phyloP scores from a whole-genome alignment of 1,140 invertebrate genomes.

The Drosophila pectinifera region DNA sequence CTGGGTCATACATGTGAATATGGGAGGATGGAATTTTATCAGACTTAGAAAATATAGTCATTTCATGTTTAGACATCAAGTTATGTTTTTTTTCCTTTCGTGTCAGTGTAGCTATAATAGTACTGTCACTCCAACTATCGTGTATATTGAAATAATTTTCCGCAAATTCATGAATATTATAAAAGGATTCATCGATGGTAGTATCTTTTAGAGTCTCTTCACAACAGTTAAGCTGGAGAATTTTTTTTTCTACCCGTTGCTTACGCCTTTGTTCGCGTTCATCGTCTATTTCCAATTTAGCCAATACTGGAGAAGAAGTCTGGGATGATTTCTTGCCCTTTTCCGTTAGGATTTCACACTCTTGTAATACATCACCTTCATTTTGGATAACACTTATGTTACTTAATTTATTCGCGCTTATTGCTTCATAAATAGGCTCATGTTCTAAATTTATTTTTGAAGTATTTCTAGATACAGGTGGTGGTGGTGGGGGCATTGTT shows the following conservation, averaged over 20 bases:
- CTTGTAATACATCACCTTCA: neutral
- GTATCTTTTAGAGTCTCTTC: slow-evolving; percentile 85
- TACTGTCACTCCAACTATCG: slow-evolving; percentile 93
- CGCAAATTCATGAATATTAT: slow-evolving; percentile 96
- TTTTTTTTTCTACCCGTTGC: slow-evolving; percentile 93
- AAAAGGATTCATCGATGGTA: slow-evolving; percentile 86
- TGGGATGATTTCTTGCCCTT: slow-evolving; percentile 5
- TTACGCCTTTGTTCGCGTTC: slow-evolving; percentile 92
- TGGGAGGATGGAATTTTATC: slow-evolving; percentile 96
- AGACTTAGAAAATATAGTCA: slow-evolving; percentile 95
- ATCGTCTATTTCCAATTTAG: slow-evolving; percentile 26
- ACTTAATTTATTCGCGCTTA: slow-evolving; percentile 77
- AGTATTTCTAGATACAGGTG: slow-evolving; percentile 80
- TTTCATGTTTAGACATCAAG: slow-evolving; percentile 94
- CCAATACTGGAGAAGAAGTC: neutral
- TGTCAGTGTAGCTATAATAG: slow-evolving; percentile 95
- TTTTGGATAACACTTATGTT: neutral
- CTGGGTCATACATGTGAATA: slow-evolving; percentile 97
- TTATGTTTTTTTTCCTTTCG: slow-evolving; percentile 91
- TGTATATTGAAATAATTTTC: slow-evolving; percentile 97
- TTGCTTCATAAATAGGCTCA: slow-evolving; percentile 94
- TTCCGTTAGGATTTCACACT: slow-evolving; percentile 10
- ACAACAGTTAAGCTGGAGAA: slow-evolving; percentile 90
- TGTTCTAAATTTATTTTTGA: slow-evolving; percentile 56
- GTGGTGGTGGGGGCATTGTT: slow-evolving; percentile 89